Conservation (phyloP, 2,113 vertebrate species). For the Carettochelys insculpta region DNA sequence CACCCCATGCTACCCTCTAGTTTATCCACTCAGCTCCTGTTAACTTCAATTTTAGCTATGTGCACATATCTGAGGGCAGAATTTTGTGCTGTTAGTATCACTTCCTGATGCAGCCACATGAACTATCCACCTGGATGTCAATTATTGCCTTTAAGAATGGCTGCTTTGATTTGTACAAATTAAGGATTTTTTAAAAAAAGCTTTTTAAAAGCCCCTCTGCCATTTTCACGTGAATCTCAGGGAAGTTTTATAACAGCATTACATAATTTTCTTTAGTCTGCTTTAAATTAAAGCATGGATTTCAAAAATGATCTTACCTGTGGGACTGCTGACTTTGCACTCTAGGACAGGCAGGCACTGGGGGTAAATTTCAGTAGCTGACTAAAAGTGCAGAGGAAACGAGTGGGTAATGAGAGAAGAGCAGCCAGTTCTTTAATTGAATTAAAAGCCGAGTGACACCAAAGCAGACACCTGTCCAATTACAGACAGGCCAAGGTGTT, state of each 20-base stretch:
- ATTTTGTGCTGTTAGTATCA: conserved; percentile 2
- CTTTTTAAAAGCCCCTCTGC: not conserved
- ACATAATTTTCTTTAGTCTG: conserved; percentile 37
- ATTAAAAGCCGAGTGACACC: conserved; percentile 92
- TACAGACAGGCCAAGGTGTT: conserved; percentile 89
- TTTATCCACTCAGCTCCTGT: not conserved
- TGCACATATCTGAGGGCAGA: not conserved
- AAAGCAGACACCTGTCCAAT: conserved; percentile 90
- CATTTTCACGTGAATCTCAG: not conserved
- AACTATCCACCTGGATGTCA: not conserved
- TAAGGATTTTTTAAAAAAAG: not conserved
- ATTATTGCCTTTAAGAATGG: not conserved
- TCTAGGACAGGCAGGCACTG: conserved; percentile 77
- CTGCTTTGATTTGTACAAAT: not conserved
- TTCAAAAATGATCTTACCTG: conserved; percentile 57
- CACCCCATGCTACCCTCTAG: not conserved
- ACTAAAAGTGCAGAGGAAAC: conserved; percentile 86
- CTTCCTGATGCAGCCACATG: not conserved
- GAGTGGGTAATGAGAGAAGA: conserved; percentile 90
- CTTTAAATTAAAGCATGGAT: conserved; percentile 35
- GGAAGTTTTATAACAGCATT: conserved; percentile 5
- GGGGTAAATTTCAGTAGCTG: conserved; percentile 84
- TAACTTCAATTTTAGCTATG: not conserved
- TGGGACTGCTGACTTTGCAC: conserved; percentile 71
- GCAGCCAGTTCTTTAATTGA: conserved; percentile 95